A percentile compares a stretch with the other conserved stretches of the same genome.
phyloP scores from a whole-genome alignment of 1,140 invertebrate genomes.

The Prorops nasuta region DNA sequence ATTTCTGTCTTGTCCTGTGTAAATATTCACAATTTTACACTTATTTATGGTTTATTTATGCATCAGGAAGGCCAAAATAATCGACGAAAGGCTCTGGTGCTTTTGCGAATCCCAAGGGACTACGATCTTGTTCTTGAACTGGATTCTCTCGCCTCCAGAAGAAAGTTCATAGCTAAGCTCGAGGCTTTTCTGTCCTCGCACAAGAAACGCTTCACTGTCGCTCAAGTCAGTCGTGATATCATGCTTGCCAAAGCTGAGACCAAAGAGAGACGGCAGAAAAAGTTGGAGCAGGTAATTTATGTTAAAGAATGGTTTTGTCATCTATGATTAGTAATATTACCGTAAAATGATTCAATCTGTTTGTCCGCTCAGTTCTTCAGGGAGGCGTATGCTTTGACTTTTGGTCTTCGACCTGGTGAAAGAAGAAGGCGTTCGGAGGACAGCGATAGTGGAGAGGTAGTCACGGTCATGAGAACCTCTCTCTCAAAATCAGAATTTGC shows the following conservation, averaged over 20 bases:
- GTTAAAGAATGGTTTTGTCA: neutral
- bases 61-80: conserved; percentile 67
- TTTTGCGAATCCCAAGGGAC: conserved; percentile 85
- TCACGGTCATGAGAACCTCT: conserved; percentile 91
- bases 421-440: conserved; percentile 68
- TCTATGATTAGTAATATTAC: too few species aligned
- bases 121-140: conserved; percentile 97
- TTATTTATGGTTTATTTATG: neutral
- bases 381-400: conserved; percentile 94
- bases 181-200: conserved; percentile 79
- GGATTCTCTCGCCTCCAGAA: conserved; percentile 74
- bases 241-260: conserved; percentile 94
- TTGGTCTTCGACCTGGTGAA: conserved; percentile 78
- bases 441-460: conserved; percentile 78
- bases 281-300: conserved; percentile 77
- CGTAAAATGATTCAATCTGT: too few species aligned
- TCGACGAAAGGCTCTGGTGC: conserved; percentile 78
- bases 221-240: conserved; percentile 70
- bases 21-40: conserved; percentile 4
- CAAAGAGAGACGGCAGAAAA: conserved; percentile 88
- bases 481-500: conserved; percentile 96
- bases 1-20: too few species aligned
- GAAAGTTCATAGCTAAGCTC: conserved; percentile 89
- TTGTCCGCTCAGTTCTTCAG: conserved; percentile 80
- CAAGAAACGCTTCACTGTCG: conserved; percentile 74